Base-by-base conservation (phyloP, 2,113 vertebrate species). In the Cercocebus atys region DNA sequence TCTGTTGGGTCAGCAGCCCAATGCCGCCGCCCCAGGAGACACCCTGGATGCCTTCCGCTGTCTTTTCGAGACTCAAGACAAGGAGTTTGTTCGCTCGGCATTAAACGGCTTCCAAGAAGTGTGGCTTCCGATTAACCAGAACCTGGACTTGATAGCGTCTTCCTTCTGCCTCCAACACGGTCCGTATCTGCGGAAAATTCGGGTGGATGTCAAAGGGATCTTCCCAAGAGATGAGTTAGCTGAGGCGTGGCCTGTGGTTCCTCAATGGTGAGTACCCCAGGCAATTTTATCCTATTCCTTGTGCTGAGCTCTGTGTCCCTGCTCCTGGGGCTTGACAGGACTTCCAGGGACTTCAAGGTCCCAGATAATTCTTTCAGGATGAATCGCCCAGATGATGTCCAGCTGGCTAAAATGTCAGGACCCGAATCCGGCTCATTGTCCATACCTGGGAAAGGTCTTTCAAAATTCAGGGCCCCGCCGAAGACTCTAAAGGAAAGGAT, bases 1-100 rank as follows among this genome's bases (percentile, higher is more conserved):
- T 10, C 47, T 64, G 52, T 5, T 96, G 17, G 68, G 93, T 4
- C 68, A 17, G 2, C 59, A 32, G 64, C 3, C 50, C 12, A 1
- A 12, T 0, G 2, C 27, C 2, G 0, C n/a, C 4, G 0, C 18
- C 10, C 25, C 64, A 0, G 40, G 0, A 0, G 82, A 97, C 23
- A 10, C 22, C 38, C 50, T 96, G 6, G 72, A 97, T 0, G 27
- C 87, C 86, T 98, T 98, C 87, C 14, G 85, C 72, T 97, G 82
- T 17, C 89, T 98, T 6, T 97, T 94, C 0, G 97, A 98, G 96
- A 93, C 85, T 2, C 97, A 94, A 13, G 95, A 98, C 3, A 18
- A 52, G 0, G 88, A 87, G 2, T 88, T 97, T 17, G 87, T 84
- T 1, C 5, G 1, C 25, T 0, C 1, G 12, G 84, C 97, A 0